Conservation (phyloP, 23 tunicate genomes). For the Pegea sp. region DNA sequence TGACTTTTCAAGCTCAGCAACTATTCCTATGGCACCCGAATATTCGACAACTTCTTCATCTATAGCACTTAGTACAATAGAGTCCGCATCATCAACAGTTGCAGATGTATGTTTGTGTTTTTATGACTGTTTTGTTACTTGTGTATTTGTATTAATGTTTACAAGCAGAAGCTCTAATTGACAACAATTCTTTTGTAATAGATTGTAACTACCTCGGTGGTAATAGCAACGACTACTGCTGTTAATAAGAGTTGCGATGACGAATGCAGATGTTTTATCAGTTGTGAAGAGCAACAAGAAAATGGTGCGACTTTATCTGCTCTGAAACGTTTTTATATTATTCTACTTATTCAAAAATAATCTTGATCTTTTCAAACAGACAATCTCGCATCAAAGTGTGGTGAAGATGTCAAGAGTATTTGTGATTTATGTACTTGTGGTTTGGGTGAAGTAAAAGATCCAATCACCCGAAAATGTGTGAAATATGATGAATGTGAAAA, state of each 20-base stretch:
- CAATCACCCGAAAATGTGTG: conserved; percentile 46
- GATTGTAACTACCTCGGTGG: background rate
- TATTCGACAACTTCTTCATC: background rate
- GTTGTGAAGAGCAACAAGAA: conserved; percentile 28
- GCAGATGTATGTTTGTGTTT: conserved; percentile 1
- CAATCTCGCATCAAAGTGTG: conserved; percentile 43
- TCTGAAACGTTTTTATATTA: background rate
- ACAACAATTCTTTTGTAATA: no score
- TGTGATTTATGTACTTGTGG: conserved; percentile 70
- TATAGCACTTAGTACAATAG: background rate
- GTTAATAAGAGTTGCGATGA: conserved; percentile 22
- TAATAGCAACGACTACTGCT: conserved; percentile 5
- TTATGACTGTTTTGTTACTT: no score
- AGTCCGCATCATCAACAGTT: conserved; percentile 8
- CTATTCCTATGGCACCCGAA: background rate
- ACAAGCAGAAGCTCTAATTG: no score
- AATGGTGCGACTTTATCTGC: background rate
- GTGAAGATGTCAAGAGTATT: conserved; percentile 8
- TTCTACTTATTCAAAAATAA: background rate
- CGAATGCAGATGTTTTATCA: conserved; percentile 76
- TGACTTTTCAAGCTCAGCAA: conserved; percentile 3
- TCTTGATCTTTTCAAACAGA: conserved; percentile 6
- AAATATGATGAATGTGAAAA: conserved; percentile 35
- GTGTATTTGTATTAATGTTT: no score
- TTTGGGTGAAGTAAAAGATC: conserved; percentile 37